phyloP scores from a whole-genome alignment of 2,797 vertebrate genomes.

The Muraenolepis orangiensis region DNA sequence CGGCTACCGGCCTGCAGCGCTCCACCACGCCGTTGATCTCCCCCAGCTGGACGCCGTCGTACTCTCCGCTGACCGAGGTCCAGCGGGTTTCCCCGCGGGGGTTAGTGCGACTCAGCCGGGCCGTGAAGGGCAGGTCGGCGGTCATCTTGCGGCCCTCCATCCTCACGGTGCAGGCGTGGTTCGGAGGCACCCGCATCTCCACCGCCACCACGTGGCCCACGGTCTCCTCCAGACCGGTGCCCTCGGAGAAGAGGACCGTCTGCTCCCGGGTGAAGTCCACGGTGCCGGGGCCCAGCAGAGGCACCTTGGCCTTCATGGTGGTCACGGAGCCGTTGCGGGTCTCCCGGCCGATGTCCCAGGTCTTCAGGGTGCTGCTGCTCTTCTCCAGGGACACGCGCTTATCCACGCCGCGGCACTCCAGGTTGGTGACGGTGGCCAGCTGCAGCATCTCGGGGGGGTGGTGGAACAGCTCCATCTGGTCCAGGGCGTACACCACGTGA shows the following conservation, averaged over 20 bases:
- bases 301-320: constrained; percentile 67
- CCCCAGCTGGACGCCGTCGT: constrained; percentile 56
- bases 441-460: constrained; percentile 68
- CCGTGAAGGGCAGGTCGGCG: constrained; percentile 67
- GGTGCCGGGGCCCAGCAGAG: constrained; percentile 46
- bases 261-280: constrained; percentile 70
- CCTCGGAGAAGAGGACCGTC: constrained; percentile 63
- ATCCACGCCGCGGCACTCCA: constrained; percentile 58
- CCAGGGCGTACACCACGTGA: constrained; percentile 62
- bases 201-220: constrained; percentile 59
- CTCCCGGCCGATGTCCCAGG: constrained; percentile 66
- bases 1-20: constrained; percentile 58
- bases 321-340: constrained; percentile 64
- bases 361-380: constrained; percentile 54
- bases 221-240: constrained; percentile 56
- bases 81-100: constrained; percentile 63
- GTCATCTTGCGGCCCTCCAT: constrained; percentile 72
- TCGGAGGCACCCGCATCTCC: constrained; percentile 60
- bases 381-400: constrained; percentile 70
- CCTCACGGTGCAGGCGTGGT: constrained; percentile 62
- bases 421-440: constrained; percentile 63
- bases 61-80: constrained; percentile 62
- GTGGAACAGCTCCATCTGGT: constrained; percentile 65
- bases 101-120: constrained; percentile 64
- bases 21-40: constrained; percentile 69